Evolutionary conservation across 2,113 vertebrate species (phyloP), one percentile per base, ranked within the genome.

Genomic region (Triplophysa siluroides): DNA sequence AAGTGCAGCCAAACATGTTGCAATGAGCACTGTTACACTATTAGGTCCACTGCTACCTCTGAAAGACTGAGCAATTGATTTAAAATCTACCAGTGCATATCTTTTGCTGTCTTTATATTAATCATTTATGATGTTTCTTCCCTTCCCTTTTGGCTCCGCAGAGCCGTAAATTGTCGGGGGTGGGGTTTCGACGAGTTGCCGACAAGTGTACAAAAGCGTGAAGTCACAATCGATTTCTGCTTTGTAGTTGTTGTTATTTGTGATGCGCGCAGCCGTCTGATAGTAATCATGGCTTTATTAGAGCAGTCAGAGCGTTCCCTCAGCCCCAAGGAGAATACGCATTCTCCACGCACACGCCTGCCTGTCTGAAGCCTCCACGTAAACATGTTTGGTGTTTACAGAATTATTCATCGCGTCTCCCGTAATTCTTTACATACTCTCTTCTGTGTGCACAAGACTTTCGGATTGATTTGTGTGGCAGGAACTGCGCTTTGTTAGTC

Each of bases 231-330:
- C 61, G 67, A 79, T 72, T 78, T 69, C 24, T 29, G 66, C 23
- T 70, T 69, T 70, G 56, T 47, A 18, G 60, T 29, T 61, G 77
- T 50, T 72, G 58, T 63, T 72, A 50, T 45, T 64, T 79, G 56
- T 54, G 21, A 54, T 2, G 13, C 4, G 19, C 29, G 60, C 43
- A 52, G 66, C 50, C 33, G 60, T 68, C 62, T 81, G 71, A 74
- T 76, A 50, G 64, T 76, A 41, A 67, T 43, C 60, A 73, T 66
- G 79, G 47, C 62, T 80, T 47, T 81, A 76, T 75, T 77, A 77
- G 47, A 77, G 74, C 52, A 72, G 67, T 52, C 45, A 80, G 78
- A 62, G 45, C n/a, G 26, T 26, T 66, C 58, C 60, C 43, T 56
- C 47, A 21, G 19, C 70, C 77, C 60, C 10, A 24, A 76, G 58